These are phyloP conservation scores for Deilephila elpenor DNA, from an alignment of 2,888 invertebrate genomes.

Conservation along the genomic window DNA sequence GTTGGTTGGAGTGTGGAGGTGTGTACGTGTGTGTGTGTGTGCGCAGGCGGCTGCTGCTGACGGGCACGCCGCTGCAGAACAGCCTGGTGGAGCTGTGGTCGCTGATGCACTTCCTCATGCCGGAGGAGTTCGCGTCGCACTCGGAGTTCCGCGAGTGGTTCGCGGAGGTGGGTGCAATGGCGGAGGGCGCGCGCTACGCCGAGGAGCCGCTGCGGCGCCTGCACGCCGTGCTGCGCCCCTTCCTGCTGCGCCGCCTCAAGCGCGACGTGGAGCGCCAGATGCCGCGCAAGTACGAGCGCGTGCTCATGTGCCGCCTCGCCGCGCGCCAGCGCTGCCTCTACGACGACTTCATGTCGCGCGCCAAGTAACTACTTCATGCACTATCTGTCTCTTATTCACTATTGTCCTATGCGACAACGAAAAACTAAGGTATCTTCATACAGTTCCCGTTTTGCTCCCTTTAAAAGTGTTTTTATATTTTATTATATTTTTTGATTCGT, in stretches of 20 bases:
- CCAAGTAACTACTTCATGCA: constrained; percentile 87
- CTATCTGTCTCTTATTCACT: not conserved
- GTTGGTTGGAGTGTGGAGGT: too few species aligned
- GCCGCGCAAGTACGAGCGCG: constrained; percentile 97
- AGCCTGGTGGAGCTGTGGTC: constrained; percentile 99
- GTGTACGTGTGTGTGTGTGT: constrained; percentile 42
- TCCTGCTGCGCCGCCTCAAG: constrained; percentile 95
- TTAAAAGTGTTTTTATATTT: too few species aligned
- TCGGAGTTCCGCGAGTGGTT: constrained; percentile 99
- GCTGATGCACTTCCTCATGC: constrained; percentile 99
- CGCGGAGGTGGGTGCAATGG: constrained; percentile 92
- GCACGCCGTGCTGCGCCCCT: constrained; percentile 92
- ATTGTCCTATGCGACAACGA: too few species aligned
- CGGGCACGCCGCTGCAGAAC: constrained; percentile 98
- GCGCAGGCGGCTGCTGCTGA: constrained; percentile 92
- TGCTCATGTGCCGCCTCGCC: constrained; percentile 96
- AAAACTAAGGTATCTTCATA: too few species aligned
- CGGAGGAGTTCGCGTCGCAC: constrained; percentile 97
- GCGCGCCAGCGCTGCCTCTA: constrained; percentile 98
- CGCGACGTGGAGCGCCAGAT: constrained; percentile 98
- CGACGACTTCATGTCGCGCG: constrained; percentile 99
- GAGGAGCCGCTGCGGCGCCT: constrained; percentile 70
- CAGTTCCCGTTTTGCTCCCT: too few species aligned
- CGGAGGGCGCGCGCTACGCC: constrained; percentile 61
- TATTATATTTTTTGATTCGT: constrained; percentile 32